These are phyloP conservation scores for Morinoia aosen DNA, from an alignment of 2,888 invertebrate genomes.

Conservation along the genomic window DNA sequence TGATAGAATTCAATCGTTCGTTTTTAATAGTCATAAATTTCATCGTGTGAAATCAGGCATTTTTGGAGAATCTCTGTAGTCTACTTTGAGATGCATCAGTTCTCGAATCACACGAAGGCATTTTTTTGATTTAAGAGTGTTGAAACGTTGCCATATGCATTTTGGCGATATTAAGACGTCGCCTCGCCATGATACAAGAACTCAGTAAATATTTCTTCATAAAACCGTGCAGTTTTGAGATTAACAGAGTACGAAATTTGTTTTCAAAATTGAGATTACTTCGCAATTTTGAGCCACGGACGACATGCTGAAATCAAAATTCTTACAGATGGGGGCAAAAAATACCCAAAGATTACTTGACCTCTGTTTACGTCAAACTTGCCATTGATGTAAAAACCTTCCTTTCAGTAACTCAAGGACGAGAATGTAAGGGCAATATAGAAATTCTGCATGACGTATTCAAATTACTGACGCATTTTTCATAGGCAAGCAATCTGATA, in stretches of 20 bases:
- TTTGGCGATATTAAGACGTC: too few relatives aligned
- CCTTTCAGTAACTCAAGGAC: background rate
- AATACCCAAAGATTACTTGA: background rate
- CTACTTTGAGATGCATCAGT: background rate
- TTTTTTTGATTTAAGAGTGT: background rate
- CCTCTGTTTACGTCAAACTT: background rate
- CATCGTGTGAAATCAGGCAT: background rate
- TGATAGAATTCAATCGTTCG: background rate
- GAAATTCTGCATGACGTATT: background rate
- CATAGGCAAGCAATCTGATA: background rate
- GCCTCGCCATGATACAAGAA: background rate
- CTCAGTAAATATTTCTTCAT: background rate
- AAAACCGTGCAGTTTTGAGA: background rate
- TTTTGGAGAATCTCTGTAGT: background rate
- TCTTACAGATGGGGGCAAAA: background rate
- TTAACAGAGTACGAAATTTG: background rate
- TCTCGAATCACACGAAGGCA: background rate
- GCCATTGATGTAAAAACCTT: background rate
- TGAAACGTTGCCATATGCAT: background rate
- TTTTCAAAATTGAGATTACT: background rate
- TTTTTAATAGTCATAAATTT: background rate
- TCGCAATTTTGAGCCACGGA: background rate
- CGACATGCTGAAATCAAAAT: background rate
- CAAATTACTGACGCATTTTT: background rate
- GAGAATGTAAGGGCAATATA: background rate